Evolutionary conservation across 2,888 invertebrate species (phyloP), one percentile per base, ranked within the genome.

Genomic region (Antitype chi): DNA sequence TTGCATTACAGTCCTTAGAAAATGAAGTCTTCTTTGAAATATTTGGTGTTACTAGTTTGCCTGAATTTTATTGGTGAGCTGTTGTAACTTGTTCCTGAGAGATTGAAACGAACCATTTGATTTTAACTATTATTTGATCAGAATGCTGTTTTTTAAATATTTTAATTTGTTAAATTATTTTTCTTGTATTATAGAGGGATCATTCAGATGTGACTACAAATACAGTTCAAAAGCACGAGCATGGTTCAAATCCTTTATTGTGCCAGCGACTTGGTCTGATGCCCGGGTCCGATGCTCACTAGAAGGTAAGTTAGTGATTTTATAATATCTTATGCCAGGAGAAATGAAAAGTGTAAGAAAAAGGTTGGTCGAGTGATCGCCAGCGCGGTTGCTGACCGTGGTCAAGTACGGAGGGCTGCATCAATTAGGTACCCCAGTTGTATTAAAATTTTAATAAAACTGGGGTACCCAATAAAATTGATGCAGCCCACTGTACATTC

Each of bases 221-320:
- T 84, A 68, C n/a, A 85, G 81, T 62, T 6, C 70, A 0, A 53
- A 38, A 13, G 74, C 72, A 0, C 13, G 60, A 13, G 69, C 52
- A 15, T 84, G 84, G 84, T 78, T 84, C 25, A 84, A 85, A 49
- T 52, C 20, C 1, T 60, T 73, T 20, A 8, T 43, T 15, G 32
- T 85, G 1, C 84, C 84, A 1, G 85, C 84, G 2, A 85, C 63
- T 52, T 84, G 82, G 82, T 57, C 13, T 8, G 70, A 84, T 62
- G 84, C 84, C 0, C 66, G 85, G 0, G 57, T 84, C 0, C 64
- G 74, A 59, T 84, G 84, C 25, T 1, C 63, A 1, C 47, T 78
- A 7, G 82, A 84, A 82, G 85, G 84, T 81, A 81, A 67, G 53
- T 15, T n/a, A 6, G 3, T 7, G 20, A n/a, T 23, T 32, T 38